Evolutionary conservation across 2,797 vertebrate species (phyloP).

Genomic region (Spea hammondii): DNA sequence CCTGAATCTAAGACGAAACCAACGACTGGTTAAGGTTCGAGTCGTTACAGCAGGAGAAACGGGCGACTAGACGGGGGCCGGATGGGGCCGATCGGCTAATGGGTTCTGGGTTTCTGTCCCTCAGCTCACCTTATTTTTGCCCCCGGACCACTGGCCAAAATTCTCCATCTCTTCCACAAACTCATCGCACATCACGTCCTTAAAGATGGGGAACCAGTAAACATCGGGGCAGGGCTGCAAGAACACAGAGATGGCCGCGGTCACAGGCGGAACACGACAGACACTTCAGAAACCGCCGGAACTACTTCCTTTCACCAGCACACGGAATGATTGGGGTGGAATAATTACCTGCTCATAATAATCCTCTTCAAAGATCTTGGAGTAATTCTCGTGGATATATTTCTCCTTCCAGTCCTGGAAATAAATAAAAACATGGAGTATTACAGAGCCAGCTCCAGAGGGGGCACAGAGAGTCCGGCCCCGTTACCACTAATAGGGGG

Average conservation of each 20-base stretch:
- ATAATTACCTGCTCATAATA: conserved; percentile 74
- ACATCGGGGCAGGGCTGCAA: conserved; percentile 79
- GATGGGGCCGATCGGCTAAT: too few species aligned
- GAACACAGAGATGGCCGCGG: background rate
- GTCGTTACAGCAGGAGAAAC: too few species aligned
- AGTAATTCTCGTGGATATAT: conserved; percentile 81
- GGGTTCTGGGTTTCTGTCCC: too few species aligned
- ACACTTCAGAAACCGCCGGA: too few species aligned
- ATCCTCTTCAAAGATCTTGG: conserved; percentile 71
- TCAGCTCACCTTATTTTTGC: conserved; percentile 69
- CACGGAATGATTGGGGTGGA: too few species aligned
- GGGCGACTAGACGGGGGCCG: too few species aligned
- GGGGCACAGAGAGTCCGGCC: too few species aligned
- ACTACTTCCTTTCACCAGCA: too few species aligned
- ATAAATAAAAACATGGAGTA: background rate
- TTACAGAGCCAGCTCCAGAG: background rate
- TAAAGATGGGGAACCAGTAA: conserved; percentile 86
- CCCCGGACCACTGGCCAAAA: conserved; percentile 76
- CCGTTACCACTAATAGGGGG: background rate
- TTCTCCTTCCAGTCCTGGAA: conserved; percentile 86
- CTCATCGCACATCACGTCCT: conserved; percentile 82
- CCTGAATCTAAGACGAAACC: too few species aligned
- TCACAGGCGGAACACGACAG: background rate
- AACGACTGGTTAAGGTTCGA: too few species aligned
- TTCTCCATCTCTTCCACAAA: conserved; percentile 83